Percentiles rank a stretch among this genome's conserved stretches.
Conservation (phyloP, 2,113 vertebrate genomes). For the Dryoscopus gambensis region DNA sequence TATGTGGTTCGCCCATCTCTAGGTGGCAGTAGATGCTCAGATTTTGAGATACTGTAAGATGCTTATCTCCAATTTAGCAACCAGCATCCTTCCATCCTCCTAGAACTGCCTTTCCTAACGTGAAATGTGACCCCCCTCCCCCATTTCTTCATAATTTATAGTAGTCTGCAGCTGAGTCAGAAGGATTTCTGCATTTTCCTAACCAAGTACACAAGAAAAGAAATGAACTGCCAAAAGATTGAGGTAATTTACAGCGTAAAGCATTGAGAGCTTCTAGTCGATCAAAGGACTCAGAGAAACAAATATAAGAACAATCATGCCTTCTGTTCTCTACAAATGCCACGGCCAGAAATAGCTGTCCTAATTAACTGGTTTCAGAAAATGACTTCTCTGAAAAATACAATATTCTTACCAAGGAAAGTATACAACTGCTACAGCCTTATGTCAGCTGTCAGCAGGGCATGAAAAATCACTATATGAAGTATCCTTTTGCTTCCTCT, state of each 20-base stretch:
- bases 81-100: constrained; percentile 18
- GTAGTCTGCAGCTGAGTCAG: constrained; percentile 51
- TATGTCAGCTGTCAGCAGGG: constrained; percentile 35
- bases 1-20: constrained; percentile 20
- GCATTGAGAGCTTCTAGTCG: constrained; percentile 59
- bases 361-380: constrained; percentile 68
- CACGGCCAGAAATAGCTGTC: constrained; percentile 68
- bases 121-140: constrained; percentile 44
- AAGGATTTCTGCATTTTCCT: constrained; percentile 45
- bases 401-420: constrained; percentile 40
- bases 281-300: constrained; percentile 69
- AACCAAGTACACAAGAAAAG: constrained; percentile 45
- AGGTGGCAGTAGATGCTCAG: constrained; percentile 65
- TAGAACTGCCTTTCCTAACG: constrained; percentile 41
- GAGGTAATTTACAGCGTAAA: constrained; percentile 63
- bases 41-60: constrained; percentile 24
- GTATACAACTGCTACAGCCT: constrained; percentile 50
- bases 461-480: constrained; percentile 21
- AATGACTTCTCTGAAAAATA: constrained; percentile 42
- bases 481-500: neutral
- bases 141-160: constrained; percentile 62
- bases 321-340: constrained; percentile 66
- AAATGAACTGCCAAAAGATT: constrained; percentile 23
- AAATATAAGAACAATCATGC: constrained; percentile 55
- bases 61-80: constrained; percentile 43